A percentile compares a stretch with the other conserved stretches of the same genome.
These are phyloP conservation scores for Eriocheir sinensis DNA, from an alignment of 1,140 invertebrate genomes.

Conservation along the genomic window DNA sequence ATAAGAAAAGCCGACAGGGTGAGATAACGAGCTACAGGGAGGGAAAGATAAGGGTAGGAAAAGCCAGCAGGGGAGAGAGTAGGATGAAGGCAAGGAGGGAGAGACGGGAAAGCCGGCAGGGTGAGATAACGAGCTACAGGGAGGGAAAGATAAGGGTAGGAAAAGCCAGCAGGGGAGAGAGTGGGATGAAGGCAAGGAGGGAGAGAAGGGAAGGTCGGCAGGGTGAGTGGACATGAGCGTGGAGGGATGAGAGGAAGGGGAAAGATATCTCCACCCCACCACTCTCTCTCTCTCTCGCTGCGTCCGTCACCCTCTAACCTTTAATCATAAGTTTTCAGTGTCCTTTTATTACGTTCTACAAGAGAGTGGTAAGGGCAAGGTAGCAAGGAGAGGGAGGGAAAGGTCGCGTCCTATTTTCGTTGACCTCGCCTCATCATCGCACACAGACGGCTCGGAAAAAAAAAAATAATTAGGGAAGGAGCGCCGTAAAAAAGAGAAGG, in stretches of 20 bases:
- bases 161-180: too few species aligned
- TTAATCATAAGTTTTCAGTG: slow-evolving; percentile 4
- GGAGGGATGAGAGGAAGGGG: background rate
- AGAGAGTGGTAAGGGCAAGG: background rate
- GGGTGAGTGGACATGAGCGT: too few species aligned
- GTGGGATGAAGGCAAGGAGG: background rate
- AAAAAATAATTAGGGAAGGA: too few species aligned
- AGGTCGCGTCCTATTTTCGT: background rate
- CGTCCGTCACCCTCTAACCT: background rate
- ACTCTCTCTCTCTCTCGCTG: background rate
- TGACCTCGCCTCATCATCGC: background rate
- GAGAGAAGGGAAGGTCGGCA: background rate
- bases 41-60: too few species aligned
- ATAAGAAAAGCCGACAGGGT: too few species aligned
- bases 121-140: too few species aligned
- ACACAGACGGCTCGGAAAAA: too few species aligned
- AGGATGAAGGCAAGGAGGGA: background rate
- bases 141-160: too few species aligned
- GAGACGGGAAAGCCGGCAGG: background rate
- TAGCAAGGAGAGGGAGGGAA: too few species aligned
- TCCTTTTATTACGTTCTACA: background rate
- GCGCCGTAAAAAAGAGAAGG: background rate
- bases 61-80: too few species aligned
- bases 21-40: too few species aligned
- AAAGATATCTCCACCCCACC: background rate